A percentile compares a stretch with the other conserved stretches of the same genome.
These are phyloP conservation scores for Thaleichthys pacificus DNA, from an alignment of 2,797 vertebrate genomes.

Conservation along the genomic window DNA sequence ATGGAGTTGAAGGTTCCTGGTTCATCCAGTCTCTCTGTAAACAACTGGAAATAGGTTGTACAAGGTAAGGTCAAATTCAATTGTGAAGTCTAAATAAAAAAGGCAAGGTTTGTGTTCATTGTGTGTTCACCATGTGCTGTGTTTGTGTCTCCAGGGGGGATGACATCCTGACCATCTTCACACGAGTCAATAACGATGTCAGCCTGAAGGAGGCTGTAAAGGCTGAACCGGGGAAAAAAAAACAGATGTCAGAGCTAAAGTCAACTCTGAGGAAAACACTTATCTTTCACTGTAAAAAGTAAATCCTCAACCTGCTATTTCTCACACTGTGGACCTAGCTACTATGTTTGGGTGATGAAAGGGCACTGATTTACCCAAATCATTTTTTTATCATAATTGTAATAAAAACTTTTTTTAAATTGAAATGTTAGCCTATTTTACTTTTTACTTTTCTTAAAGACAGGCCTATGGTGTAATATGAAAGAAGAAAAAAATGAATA, in stretches of 20 bases:
- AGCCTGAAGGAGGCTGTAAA: neutral
- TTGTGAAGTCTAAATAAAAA: neutral
- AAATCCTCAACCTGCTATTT: neutral
- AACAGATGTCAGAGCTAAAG: neutral
- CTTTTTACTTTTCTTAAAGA: too few species aligned
- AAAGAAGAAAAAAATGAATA: too few species aligned
- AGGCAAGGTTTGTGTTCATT: neutral
- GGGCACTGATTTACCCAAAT: too few species aligned
- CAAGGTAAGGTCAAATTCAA: neutral
- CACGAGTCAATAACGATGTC: slow-evolving; percentile 45
- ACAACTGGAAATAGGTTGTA: neutral
- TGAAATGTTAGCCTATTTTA: too few species aligned
- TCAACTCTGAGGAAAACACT: neutral
- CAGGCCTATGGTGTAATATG: too few species aligned
- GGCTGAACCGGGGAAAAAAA: neutral
- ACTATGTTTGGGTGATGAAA: too few species aligned
- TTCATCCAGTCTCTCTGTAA: slow-evolving; percentile 4
- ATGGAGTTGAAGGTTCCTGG: neutral
- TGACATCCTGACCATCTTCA: slow-evolving; percentile 45
- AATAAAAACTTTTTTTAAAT: too few species aligned
- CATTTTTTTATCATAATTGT: too few species aligned
- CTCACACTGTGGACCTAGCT: too few species aligned
- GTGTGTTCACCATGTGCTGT: neutral
- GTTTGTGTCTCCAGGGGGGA: slow-evolving; percentile 24
- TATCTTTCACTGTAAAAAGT: neutral